These are phyloP conservation scores for Pipa parva DNA, from an alignment of 2,113 vertebrate species.

Conservation along the genomic window DNA sequence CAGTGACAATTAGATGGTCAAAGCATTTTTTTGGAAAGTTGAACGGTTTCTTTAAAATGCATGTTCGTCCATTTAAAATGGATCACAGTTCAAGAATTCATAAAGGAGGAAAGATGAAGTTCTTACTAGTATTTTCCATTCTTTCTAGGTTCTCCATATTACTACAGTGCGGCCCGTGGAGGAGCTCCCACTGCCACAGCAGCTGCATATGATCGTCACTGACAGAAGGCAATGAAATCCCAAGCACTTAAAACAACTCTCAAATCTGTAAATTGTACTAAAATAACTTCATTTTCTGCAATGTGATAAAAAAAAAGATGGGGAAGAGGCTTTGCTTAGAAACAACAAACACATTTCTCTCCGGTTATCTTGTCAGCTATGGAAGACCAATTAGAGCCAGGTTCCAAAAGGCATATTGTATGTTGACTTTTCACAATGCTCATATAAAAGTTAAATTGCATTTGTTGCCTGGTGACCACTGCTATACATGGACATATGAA, in stretches of 20 bases:
- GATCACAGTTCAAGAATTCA: too few relatives aligned
- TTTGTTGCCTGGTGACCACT: constrained; percentile 39
- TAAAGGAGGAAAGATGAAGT: too few relatives aligned
- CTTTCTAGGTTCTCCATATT: constrained; percentile 87
- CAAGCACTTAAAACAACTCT: constrained; percentile 47
- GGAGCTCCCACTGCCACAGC: constrained; percentile 77
- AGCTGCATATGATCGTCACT: constrained; percentile 90
- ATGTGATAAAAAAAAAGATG: constrained; percentile 36
- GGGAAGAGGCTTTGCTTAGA: constrained; percentile 15
- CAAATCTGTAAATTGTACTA: constrained; percentile 30
- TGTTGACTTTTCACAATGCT: constrained; percentile 30
- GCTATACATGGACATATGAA: constrained; percentile 24
- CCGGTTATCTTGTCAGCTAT: constrained; percentile 38
- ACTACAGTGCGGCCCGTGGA: constrained; percentile 90
- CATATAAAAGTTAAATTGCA: constrained; percentile 16
- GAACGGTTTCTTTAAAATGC: too few relatives aligned
- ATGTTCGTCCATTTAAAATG: too few relatives aligned
- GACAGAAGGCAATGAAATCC: constrained; percentile 54
- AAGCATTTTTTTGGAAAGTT: too few relatives aligned
- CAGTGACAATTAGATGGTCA: too few relatives aligned
- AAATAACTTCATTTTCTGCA: constrained; percentile 22
- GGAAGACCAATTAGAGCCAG: constrained; percentile 31
- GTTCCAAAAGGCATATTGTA: constrained; percentile 34
- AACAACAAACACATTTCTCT: constrained; percentile 43
- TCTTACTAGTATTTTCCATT: background rate